Conservation (phyloP, 2,113 vertebrate genomes). For the Speoplatyrhinus poulsoni region DNA sequence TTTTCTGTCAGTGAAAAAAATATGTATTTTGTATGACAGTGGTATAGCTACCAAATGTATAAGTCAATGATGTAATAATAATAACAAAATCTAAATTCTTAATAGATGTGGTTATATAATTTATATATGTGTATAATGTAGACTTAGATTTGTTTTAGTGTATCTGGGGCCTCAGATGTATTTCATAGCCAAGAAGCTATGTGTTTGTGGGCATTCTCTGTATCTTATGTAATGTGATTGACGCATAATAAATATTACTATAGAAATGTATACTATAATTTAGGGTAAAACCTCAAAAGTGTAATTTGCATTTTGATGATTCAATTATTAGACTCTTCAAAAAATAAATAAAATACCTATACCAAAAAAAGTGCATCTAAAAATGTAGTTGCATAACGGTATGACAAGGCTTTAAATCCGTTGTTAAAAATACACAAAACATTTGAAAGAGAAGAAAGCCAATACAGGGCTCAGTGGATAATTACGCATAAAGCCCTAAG, state of each 20-base stretch:
- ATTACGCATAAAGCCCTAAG: too few species aligned
- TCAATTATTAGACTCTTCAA: conserved; percentile 7
- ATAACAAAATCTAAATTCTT: conserved; percentile 44
- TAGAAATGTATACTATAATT: too few species aligned
- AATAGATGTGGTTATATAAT: conserved; percentile 49
- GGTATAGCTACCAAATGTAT: conserved; percentile 50
- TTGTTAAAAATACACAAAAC: too few species aligned
- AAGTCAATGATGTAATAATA: conserved; percentile 41
- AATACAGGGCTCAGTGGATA: too few species aligned
- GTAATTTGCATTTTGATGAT: too few species aligned
- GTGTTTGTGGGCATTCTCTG: conserved; percentile 62
- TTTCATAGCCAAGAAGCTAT: conserved; percentile 51
- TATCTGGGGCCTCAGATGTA: conserved; percentile 39
- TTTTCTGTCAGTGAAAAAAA: conserved; percentile 52
- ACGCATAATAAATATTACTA: conserved; percentile 60
- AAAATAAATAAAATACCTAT: too few species aligned
- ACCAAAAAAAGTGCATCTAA: too few species aligned
- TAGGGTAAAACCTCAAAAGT: too few species aligned
- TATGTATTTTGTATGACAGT: conserved; percentile 66
- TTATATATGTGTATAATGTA: conserved; percentile 61
- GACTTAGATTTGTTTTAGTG: conserved; percentile 40
- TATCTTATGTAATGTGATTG: conserved; percentile 76
- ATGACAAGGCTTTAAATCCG: too few species aligned
- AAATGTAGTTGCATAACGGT: too few species aligned
- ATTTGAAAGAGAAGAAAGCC: too few species aligned